These are phyloP conservation scores for Melanaphis sacchari DNA, from an alignment of 1,140 invertebrate species.

Conservation along the genomic window DNA sequence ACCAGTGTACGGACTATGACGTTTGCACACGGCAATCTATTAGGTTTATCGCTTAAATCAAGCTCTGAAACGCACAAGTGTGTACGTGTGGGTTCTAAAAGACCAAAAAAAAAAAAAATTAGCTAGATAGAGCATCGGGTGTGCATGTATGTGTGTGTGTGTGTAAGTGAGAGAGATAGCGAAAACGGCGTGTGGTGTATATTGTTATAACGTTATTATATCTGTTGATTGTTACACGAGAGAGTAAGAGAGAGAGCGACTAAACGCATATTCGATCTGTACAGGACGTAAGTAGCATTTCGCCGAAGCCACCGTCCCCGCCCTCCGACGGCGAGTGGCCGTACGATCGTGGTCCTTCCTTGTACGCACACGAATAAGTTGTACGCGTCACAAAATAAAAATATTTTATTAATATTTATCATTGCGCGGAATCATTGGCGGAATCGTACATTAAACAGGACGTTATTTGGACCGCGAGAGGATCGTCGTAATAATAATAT, in stretches of 20 bases:
- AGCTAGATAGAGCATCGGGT: neutral
- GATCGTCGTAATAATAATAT: no score
- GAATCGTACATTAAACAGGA: neutral
- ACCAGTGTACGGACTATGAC: neutral
- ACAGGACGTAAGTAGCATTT: neutral
- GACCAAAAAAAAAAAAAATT: neutral
- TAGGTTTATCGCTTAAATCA: neutral
- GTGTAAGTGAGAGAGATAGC: no score
- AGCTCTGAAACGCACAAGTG: accelerated
- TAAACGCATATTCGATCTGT: neutral
- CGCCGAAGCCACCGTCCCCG: neutral
- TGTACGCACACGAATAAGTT: no score
- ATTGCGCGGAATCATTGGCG: neutral
- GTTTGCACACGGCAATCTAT: no score
- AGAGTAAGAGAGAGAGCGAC: no score
- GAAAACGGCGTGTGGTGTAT: neutral
- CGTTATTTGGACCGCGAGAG: neutral
- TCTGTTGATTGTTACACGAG: neutral
- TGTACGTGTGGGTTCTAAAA: neutral
- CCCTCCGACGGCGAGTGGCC: no score
- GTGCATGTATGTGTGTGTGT: no score
- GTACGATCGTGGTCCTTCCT: no score
- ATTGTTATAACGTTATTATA: neutral
- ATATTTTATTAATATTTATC: neutral
- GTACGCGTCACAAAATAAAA: neutral